A percentile compares a stretch with the other conserved stretches of the same genome.
Evolutionary conservation across 2,888 invertebrate genomes (phyloP).

Genomic region (Spodoptera exigua): DNA sequence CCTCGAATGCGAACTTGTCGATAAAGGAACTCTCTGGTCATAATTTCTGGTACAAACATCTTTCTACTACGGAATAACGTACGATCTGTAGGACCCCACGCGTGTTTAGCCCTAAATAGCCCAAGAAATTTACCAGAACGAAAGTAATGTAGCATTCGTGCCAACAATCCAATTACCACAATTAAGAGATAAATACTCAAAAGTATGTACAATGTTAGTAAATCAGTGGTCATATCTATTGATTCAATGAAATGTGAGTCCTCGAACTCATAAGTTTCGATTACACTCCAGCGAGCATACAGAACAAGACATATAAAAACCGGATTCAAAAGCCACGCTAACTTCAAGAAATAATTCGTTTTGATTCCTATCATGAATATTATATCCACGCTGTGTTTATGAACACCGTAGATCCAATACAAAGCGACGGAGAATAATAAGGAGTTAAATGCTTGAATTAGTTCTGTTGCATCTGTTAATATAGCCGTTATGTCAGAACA

Average conservation of each 20-base stretch:
- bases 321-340: conserved; percentile 76
- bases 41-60: conserved; percentile 86
- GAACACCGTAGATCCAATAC: conserved; percentile 82
- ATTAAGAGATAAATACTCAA: conserved; percentile 68
- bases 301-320: conserved; percentile 65
- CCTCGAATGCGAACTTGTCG: conserved; percentile 82
- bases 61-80: conserved; percentile 79
- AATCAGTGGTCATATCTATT: conserved; percentile 58
- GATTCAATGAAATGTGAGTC: conserved; percentile 63
- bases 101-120: conserved; percentile 64
- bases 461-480: conserved; percentile 69
- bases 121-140: conserved; percentile 50
- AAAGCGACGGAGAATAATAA: conserved; percentile 76
- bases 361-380: conserved; percentile 85
- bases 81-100: conserved; percentile 80
- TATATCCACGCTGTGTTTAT: conserved; percentile 80
- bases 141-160: conserved; percentile 64
- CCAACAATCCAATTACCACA: conserved; percentile 64
- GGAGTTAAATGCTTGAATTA: conserved; percentile 74
- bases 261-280: conserved; percentile 55
- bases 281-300: conserved; percentile 53
- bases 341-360: conserved; percentile 79
- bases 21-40: conserved; percentile 86
- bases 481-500: conserved; percentile 77
- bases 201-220: conserved; percentile 67